Conservation (phyloP, 2,888 invertebrate genomes). For the Horisme vitalbata region DNA sequence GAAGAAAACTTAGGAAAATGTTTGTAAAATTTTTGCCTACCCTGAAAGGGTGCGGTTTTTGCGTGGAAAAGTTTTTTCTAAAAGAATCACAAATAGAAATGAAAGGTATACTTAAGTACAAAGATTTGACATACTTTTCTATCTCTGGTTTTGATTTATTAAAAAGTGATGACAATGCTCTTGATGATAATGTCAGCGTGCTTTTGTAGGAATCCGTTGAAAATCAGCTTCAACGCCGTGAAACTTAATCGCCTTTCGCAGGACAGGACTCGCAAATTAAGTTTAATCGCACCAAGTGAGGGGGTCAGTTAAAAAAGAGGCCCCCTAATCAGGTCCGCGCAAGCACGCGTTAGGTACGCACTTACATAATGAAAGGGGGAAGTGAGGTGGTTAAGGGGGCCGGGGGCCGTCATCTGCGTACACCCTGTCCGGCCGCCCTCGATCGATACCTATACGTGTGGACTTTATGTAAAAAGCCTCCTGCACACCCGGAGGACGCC, state of each 20-base stretch:
- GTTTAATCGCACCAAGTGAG: slow-evolving; percentile 77
- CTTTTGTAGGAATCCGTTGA: too few relatives aligned
- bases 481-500: slow-evolving; percentile 80
- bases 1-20: slow-evolving; percentile 29
- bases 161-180: too few relatives aligned
- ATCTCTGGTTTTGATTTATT: too few relatives aligned
- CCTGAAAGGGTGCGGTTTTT: not conserved
- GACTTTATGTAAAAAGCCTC: slow-evolving; percentile 83
- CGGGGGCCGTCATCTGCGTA: slow-evolving; percentile 80
- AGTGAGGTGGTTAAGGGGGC: slow-evolving; percentile 56
- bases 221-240: slow-evolving; percentile 17
- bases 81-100: not conserved
- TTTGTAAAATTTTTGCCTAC: slow-evolving; percentile 20
- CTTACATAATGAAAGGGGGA: slow-evolving; percentile 83
- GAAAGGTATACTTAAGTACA: too few relatives aligned
- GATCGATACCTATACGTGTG: slow-evolving; percentile 83
- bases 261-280: slow-evolving; percentile 76
- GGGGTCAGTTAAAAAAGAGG: slow-evolving; percentile 82
- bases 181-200: too few relatives aligned
- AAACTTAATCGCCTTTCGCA: slow-evolving; percentile 60
- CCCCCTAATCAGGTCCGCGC: slow-evolving; percentile 81
- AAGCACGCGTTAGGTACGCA: slow-evolving; percentile 81
- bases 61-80: not conserved
- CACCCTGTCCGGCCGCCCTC: slow-evolving; percentile 79
- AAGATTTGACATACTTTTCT: too few relatives aligned